Conservation (phyloP, 2,797 vertebrate species). For the Hypotaenidia okinawae region DNA sequence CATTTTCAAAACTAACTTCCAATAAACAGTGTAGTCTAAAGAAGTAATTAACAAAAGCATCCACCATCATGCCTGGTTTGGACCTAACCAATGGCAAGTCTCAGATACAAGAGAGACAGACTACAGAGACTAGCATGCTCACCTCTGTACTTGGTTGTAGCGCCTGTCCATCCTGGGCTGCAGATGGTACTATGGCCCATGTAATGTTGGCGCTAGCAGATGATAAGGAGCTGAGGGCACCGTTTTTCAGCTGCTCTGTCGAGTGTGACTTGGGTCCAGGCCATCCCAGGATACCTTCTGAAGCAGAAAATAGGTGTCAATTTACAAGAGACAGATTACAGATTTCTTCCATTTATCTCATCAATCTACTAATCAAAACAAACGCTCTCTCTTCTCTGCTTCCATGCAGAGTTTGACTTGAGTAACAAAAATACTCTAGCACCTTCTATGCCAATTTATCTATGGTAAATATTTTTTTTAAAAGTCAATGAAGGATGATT, state of each 20-base stretch:
- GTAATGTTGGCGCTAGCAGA: constrained; percentile 78
- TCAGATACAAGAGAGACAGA: not conserved
- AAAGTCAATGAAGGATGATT: not conserved
- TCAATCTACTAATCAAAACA: not conserved
- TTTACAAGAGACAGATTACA: not conserved
- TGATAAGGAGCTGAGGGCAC: constrained; percentile 83
- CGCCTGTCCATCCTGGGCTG: constrained; percentile 78
- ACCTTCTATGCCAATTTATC: not conserved
- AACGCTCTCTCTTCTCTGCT: not conserved
- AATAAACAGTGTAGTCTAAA: not conserved
- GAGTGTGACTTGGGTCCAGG: constrained; percentile 90
- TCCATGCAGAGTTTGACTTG: not conserved
- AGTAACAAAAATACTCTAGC: not conserved
- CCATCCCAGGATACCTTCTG: constrained; percentile 92
- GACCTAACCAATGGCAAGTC: not conserved
- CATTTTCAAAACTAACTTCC: not conserved
- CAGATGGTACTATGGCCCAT: constrained; percentile 84
- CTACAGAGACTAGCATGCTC: constrained; percentile 21
- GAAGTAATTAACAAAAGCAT: not conserved
- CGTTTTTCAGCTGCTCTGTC: constrained; percentile 88
- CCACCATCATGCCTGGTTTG: not conserved
- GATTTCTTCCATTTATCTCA: not conserved
- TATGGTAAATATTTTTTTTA: not conserved
- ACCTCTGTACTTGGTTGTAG: constrained; percentile 85
- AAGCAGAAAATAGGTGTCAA: constrained; percentile 73